phyloP scores from a whole-genome alignment of 2,797 vertebrate species.

The Coregonus ussuriensis region DNA sequence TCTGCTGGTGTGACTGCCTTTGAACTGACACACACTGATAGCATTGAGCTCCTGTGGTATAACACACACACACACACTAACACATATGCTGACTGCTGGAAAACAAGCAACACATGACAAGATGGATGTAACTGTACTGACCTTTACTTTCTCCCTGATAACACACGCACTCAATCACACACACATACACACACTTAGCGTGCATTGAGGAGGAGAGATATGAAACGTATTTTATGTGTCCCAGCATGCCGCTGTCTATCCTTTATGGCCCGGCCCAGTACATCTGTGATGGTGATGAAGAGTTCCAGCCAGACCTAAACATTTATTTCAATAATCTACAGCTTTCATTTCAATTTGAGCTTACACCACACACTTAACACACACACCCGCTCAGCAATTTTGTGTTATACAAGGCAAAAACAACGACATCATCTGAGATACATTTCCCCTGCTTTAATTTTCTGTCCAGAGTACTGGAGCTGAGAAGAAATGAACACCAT shows the following conservation, averaged over 20 bases:
- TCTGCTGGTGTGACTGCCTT: constrained; percentile 38
- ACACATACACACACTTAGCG: constrained; percentile 17
- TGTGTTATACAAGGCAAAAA: constrained; percentile 60
- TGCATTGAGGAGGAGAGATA: not conserved
- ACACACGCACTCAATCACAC: not conserved
- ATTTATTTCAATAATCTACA: constrained; percentile 69
- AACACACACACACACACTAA: constrained; percentile 21
- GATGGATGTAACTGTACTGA: not conserved
- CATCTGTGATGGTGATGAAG: constrained; percentile 48
- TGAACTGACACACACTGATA: constrained; percentile 52
- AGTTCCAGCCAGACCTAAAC: constrained; percentile 40
- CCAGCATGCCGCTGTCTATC: not conserved
- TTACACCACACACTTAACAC: constrained; percentile 44
- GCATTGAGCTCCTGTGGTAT: constrained; percentile 22
- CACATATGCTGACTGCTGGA: not conserved
- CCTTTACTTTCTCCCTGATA: not conserved
- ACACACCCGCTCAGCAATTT: constrained; percentile 57
- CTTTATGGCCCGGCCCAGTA: constrained; percentile 22
- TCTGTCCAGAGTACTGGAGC: constrained; percentile 11
- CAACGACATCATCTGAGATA: constrained; percentile 69
- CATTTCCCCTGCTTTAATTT: constrained; percentile 69
- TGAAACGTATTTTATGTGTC: not conserved
- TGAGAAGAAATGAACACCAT: constrained; percentile 65
- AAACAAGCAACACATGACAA: constrained; percentile 14
- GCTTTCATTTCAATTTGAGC: constrained; percentile 65